These are phyloP conservation scores for Eupsilia transversa DNA, from an alignment of 2,888 invertebrate species.

Conservation along the genomic window DNA sequence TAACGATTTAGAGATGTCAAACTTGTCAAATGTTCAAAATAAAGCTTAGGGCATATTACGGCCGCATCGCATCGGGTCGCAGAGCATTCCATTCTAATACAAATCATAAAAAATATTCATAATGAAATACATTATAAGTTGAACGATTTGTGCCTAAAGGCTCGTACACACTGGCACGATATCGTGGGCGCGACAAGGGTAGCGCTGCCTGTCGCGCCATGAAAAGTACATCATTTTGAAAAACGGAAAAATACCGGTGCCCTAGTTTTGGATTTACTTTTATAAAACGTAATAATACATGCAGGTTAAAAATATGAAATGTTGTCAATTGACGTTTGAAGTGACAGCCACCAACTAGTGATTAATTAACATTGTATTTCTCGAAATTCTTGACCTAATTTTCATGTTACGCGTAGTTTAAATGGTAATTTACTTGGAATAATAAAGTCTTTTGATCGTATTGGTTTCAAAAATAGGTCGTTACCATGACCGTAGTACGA, in stretches of 20 bases:
- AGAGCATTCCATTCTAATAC: not conserved
- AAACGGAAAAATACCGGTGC: too few relatives aligned
- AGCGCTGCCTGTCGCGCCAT: too few relatives aligned
- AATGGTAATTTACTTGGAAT: not conserved
- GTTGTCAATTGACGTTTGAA: conserved; percentile 9
- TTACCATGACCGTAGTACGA: not conserved
- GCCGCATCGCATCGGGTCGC: not conserved
- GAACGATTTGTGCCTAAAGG: too few relatives aligned
- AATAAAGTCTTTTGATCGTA: not conserved
- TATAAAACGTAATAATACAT: too few relatives aligned
- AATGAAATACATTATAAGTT: too few relatives aligned
- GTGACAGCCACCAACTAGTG: conserved; percentile 38
- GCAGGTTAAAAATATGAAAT: too few relatives aligned
- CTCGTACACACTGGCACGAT: too few relatives aligned
- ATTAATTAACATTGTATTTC: conserved; percentile 19
- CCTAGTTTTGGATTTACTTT: too few relatives aligned
- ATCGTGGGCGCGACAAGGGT: too few relatives aligned
- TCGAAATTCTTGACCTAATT: conserved; percentile 8
- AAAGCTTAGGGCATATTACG: not conserved
- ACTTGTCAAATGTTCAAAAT: not conserved
- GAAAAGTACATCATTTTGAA: too few relatives aligned
- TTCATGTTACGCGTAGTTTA: not conserved
- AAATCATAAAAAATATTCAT: too few relatives aligned
- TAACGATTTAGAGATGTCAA: not conserved
- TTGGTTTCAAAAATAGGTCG: conserved; percentile 7